Conservation (phyloP, 1,140 invertebrate genomes). For the Bombus confusus region DNA sequence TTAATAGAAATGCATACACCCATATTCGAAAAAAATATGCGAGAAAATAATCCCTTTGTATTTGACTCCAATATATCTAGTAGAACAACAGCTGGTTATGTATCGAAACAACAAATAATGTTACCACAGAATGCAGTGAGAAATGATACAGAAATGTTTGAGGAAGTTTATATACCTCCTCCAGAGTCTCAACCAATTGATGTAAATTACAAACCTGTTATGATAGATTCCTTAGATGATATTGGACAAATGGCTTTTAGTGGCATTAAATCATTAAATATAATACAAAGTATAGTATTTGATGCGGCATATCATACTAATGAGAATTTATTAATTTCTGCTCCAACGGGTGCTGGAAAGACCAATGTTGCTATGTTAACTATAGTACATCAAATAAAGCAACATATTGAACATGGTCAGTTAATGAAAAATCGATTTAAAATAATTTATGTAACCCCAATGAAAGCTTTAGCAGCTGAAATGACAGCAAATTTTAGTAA, state of each 20-base stretch:
- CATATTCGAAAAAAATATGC: conserved; percentile 77
- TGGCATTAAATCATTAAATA: conserved; percentile 93
- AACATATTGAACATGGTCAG: conserved; percentile 90
- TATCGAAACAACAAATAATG: conserved; percentile 90
- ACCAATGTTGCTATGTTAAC: conserved; percentile 98
- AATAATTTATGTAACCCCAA: conserved; percentile 99
- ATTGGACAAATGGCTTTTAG: conserved; percentile 94
- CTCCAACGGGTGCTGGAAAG: conserved; percentile 98
- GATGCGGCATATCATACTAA: conserved; percentile 97
- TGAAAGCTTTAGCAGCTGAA: conserved; percentile 99
- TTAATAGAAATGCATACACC: conserved; percentile 78
- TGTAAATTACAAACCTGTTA: conserved; percentile 88
- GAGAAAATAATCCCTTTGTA: conserved; percentile 91
- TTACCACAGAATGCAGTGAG: conserved; percentile 90
- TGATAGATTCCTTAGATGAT: conserved; percentile 90
- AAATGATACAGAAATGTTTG: conserved; percentile 88
- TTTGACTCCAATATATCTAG: conserved; percentile 89
- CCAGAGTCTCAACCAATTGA: conserved; percentile 85
- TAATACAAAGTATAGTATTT: conserved; percentile 98
- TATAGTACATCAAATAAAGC: conserved; percentile 94
- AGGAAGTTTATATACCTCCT: conserved; percentile 95
- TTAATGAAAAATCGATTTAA: conserved; percentile 97
- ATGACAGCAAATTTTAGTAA: conserved; percentile 98
- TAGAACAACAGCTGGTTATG: conserved; percentile 88
- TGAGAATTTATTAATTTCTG: conserved; percentile 98